Percentiles rank a stretch among this genome's conserved stretches.
Conservation (phyloP, 2,888 invertebrate genomes). For the Cryptocephalus moraei region DNA sequence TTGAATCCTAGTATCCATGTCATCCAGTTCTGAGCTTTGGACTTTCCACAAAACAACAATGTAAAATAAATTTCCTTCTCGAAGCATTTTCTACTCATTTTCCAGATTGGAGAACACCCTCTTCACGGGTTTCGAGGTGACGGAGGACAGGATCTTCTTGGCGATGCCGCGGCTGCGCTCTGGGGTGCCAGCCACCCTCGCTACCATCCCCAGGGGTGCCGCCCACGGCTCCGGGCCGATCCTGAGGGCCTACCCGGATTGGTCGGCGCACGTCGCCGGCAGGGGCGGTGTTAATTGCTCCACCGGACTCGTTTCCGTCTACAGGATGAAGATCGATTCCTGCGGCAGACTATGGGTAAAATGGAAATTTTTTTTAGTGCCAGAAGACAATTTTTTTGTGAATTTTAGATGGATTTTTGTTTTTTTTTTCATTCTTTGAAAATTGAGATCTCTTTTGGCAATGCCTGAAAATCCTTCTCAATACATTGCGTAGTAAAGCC, state of each 20-base stretch:
- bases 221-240: constrained; percentile 57
- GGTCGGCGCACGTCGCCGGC: constrained; percentile 62
- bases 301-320: constrained; percentile 62
- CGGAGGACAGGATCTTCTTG: constrained; percentile 62
- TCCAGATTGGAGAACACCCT: constrained; percentile 65
- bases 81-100: constrained; percentile 5
- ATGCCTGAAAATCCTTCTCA: too few species aligned
- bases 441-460: too few species aligned
- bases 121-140: constrained; percentile 66
- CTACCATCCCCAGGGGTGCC: constrained; percentile 53
- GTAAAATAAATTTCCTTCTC: too few species aligned
- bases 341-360: constrained; percentile 68
- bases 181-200: constrained; percentile 68
- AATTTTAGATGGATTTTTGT: too few species aligned
- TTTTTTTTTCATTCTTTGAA: too few species aligned
- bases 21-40: too few species aligned
- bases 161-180: constrained; percentile 63
- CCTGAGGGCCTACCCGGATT: constrained; percentile 33
- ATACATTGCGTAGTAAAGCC: too few species aligned
- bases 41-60: too few species aligned
- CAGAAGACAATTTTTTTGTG: too few species aligned
- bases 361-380: background rate
- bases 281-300: constrained; percentile 65
- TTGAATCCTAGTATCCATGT: too few species aligned
- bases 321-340: constrained; percentile 64